Evolutionary conservation across 2,113 vertebrate genomes (phyloP).

Genomic region (Rhipidura dahli): DNA sequence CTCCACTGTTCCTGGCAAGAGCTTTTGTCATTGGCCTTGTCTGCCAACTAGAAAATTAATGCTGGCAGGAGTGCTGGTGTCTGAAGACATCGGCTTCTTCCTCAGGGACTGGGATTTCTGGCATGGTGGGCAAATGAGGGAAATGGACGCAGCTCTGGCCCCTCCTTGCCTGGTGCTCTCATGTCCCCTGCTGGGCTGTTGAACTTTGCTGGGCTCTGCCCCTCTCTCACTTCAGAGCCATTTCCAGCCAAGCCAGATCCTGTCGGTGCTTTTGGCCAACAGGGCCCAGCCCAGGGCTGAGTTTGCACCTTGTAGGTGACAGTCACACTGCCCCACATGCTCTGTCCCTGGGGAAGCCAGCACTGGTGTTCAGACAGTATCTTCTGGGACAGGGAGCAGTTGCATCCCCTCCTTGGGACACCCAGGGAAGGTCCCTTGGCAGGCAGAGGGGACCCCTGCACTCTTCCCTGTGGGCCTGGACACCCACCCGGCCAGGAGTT

Average conservation of each 20-base stretch:
- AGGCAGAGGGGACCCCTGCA: neutral
- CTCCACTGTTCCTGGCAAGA: neutral
- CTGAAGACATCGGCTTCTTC: neutral
- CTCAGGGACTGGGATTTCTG: neutral
- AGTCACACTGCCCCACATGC: neutral
- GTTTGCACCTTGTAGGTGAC: neutral
- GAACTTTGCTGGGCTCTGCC: neutral
- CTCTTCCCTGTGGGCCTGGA: neutral
- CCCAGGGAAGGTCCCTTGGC: neutral
- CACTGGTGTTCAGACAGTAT: neutral
- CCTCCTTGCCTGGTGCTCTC: neutral
- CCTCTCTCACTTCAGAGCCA: fast-evolving
- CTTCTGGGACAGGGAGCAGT: neutral
- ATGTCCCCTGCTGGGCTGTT: neutral
- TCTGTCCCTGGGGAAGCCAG: neutral
- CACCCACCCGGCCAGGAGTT: neutral
- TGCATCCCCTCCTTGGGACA: too few species aligned
- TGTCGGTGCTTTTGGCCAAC: neutral
- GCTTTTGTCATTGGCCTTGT: neutral
- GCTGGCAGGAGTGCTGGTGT: neutral
- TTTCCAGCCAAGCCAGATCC: neutral
- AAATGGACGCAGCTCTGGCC: neutral
- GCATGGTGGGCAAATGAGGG: neutral
- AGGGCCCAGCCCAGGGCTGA: neutral
- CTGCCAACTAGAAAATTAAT: neutral